Evolutionary conservation across 2,113 vertebrate genomes (phyloP).

Genomic region (Aythya baeri): DNA sequence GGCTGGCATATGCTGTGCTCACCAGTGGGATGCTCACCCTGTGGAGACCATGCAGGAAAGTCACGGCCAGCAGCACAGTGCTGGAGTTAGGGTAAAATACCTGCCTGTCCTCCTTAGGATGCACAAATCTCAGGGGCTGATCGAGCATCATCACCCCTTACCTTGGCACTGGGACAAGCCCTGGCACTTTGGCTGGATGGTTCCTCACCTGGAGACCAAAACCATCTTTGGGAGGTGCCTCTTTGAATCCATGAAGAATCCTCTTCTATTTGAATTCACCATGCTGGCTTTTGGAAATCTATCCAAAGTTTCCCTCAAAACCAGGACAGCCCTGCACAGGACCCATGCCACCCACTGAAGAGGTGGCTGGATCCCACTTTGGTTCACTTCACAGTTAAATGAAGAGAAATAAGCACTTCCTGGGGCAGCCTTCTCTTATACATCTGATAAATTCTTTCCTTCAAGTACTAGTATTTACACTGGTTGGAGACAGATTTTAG

Average conservation of each 20-base stretch:
- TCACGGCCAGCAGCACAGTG: not conserved
- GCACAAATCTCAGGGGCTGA: not conserved
- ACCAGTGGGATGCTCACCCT: not conserved
- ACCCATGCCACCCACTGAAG: not conserved
- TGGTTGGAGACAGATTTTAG: not conserved
- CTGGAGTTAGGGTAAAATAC: not conserved
- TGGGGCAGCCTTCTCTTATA: not conserved
- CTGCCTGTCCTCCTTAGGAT: not conserved
- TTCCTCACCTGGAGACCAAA: not conserved
- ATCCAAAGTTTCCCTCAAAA: not conserved
- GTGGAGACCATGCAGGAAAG: not conserved
- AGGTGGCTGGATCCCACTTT: not conserved
- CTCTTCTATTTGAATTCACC: not conserved
- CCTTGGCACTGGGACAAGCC: not conserved
- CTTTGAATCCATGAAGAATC: not conserved
- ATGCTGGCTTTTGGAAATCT: not conserved
- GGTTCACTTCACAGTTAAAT: not conserved
- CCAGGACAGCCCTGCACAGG: not conserved
- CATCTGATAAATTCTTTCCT: not conserved
- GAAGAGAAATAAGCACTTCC: not conserved
- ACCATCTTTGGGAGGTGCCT: not conserved
- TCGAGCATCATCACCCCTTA: not conserved
- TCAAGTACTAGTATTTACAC: not conserved
- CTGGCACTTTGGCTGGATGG: not conserved
- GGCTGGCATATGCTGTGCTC: not conserved